Conservation (phyloP, 2,888 invertebrate species). For the Caenorhabditis panamensis region DNA sequence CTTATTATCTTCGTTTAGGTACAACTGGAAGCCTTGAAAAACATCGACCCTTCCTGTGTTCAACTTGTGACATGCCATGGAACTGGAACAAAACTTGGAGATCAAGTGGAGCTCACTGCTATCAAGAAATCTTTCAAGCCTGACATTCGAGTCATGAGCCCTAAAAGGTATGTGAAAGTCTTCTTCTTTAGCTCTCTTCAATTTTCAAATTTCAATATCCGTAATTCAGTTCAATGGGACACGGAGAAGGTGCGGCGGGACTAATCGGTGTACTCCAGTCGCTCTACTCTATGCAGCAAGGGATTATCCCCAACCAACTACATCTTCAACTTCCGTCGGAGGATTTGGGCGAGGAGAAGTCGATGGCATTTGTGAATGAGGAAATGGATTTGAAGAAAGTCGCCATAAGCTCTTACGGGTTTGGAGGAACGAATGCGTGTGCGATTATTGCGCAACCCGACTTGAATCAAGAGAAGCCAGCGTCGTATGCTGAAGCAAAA, state of each 20-base stretch:
- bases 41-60: slow-evolving; percentile 44
- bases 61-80: slow-evolving; percentile 80
- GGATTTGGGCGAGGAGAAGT: slow-evolving; percentile 57
- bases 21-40: slow-evolving; percentile 58
- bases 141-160: slow-evolving; percentile 56
- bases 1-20: slow-evolving; percentile 25
- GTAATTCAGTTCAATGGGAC: slow-evolving; percentile 65
- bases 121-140: slow-evolving; percentile 64
- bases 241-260: slow-evolving; percentile 69
- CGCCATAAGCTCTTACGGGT: slow-evolving; percentile 70
- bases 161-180: slow-evolving; percentile 37
- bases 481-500: slow-evolving; percentile 46
- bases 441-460: slow-evolving; percentile 59
- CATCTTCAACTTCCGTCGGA: slow-evolving; percentile 68
- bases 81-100: slow-evolving; percentile 77
- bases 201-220: not conserved
- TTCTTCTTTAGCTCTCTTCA: not conserved
- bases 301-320: slow-evolving; percentile 67
- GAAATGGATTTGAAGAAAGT: slow-evolving; percentile 61
- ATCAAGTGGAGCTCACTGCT: slow-evolving; percentile 72
- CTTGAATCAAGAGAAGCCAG: not conserved
- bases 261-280: slow-evolving; percentile 68
- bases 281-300: slow-evolving; percentile 60
- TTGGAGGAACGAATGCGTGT: slow-evolving; percentile 71
- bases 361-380: slow-evolving; percentile 66